These are phyloP conservation scores for Clarias fuscus DNA, from an alignment of 2,797 vertebrate genomes.

Conservation along the genomic window DNA sequence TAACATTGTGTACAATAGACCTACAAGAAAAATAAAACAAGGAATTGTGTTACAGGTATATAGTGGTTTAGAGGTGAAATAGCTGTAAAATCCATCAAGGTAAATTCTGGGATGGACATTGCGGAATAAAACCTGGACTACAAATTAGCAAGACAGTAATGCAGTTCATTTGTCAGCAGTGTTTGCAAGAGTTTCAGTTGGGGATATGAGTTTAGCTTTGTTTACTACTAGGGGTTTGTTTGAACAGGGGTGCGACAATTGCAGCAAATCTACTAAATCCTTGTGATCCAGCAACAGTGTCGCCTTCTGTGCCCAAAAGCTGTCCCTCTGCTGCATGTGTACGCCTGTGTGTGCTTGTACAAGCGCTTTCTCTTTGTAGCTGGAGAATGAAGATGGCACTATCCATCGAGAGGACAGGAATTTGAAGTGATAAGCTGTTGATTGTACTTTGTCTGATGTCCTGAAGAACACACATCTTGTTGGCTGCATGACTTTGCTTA, in stretches of 20 bases:
- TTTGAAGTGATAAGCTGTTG: constrained; percentile 18
- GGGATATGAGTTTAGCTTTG: constrained; percentile 33
- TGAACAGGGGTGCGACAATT: constrained; percentile 48
- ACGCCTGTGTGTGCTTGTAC: constrained; percentile 22
- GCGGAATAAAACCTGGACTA: neutral
- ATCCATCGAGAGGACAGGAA: neutral
- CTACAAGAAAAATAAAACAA: neutral
- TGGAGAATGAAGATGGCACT: constrained; percentile 17
- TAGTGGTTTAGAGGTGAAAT: neutral
- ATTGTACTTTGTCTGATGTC: constrained; percentile 7
- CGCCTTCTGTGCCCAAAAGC: constrained; percentile 47
- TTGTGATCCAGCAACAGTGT: constrained; percentile 44
- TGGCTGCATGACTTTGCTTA: neutral
- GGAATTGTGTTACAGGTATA: neutral
- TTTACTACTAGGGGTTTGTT: constrained; percentile 29
- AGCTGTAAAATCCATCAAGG: neutral
- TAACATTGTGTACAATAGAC: neutral
- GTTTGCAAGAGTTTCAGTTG: constrained; percentile 31
- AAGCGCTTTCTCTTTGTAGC: constrained; percentile 28
- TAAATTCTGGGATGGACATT: neutral
- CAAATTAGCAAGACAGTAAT: neutral
- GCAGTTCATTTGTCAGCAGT: constrained; percentile 34
- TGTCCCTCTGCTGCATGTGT: constrained; percentile 29
- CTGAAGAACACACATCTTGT: neutral
- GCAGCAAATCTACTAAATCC: constrained; percentile 47